Evolutionary conservation across 1,140 invertebrate genomes (phyloP), one percentile per base, ranked within the genome.

Genomic region (Pogonomyrmex barbatus): DNA sequence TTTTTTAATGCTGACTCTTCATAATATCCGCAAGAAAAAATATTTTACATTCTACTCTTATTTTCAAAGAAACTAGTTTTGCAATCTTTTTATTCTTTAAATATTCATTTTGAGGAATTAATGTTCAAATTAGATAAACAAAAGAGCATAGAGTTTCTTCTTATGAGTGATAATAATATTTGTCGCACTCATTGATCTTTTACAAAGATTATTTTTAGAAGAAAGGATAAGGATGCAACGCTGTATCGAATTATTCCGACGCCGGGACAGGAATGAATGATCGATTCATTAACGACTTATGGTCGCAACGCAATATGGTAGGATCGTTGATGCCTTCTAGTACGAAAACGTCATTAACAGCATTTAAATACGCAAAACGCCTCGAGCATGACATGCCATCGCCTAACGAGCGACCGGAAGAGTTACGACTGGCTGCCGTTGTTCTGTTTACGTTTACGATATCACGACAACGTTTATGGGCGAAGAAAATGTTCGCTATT

Each of bases 341-440:
- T 89, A 91, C 88, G 82, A 90, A 90, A 91, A 89, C 86, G 87
- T 92, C 88, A 90, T 93, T 92, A 93, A 93, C 88, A 91, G 88
- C 89, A 89, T 93, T 92, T 91, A 91, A 92, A 92, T 90, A 88
- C 85, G 63, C 84, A 67, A 84, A 81, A 88, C 62, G 86, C 88
- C 71, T 62, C 79, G 81, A 75, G 87, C 88, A 89, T 85, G 90
- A 88, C 90, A 86, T 87, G 87, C 83, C 85, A 85, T 91, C 87
- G 90, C 85, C 87, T 93, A 93, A 93, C 91, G 92, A 93, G 90
- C 91, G 81, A 89, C 67, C 90, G 86, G 86, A 92, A 91, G 89
- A 91, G 87, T 93, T 92, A 91, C 87, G 84, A 86, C 87, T 90
- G 78, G 50, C 52, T 83, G 85, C 63, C 75, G 76, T 71, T 88